Evolutionary conservation across 1,140 invertebrate species (phyloP), one percentile per base, ranked within the genome.

Genomic region (Onthophagus taurus): DNA sequence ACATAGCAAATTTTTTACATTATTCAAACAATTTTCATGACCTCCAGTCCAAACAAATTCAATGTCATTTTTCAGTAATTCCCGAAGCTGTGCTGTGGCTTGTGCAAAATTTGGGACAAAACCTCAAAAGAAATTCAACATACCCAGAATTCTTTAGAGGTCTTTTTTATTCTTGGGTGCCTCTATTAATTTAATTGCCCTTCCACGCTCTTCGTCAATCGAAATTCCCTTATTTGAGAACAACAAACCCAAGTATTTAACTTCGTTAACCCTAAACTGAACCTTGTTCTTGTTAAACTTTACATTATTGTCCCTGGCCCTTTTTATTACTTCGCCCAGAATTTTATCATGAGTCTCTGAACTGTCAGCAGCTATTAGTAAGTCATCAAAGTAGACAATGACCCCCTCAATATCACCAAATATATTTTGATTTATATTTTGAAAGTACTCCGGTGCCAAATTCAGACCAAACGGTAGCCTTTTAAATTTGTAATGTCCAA

Each of bases 391-490:
- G 51, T 59, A 60, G 4, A 66, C 47, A 13, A 50, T 3, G 11
- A 66, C 52, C 4, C 57, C 57, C 17, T 49, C 5, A 23, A 66
- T 58, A 38, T 59, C 55, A 13, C 52, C 55, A 47, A 67, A 65
- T 7, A 61, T 56, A 48, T 59, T 36, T 8, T 48, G 36, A 41
- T 55, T 59, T 38, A 41, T 50, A 24, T 44, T 31, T 29, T 68
- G 62, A 54, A 68, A 67, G 12, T 65, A 51, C 53, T 66, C 62
- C 8, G 64, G 59, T 7, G 56, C 56, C 26, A 48, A 51, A 18
- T 38, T 52, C 4, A 72, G 52, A 4, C 67, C 65, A 53, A 70
- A 69, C 5, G 65, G 65, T 41, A 45, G 13, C 14, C 44, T 34
- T 19, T 37, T 37, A 37, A 19, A 37, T 37, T 11, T 37, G 18